phyloP scores from a whole-genome alignment of 2,113 vertebrate genomes.

The Macheiramphus alcinus region DNA sequence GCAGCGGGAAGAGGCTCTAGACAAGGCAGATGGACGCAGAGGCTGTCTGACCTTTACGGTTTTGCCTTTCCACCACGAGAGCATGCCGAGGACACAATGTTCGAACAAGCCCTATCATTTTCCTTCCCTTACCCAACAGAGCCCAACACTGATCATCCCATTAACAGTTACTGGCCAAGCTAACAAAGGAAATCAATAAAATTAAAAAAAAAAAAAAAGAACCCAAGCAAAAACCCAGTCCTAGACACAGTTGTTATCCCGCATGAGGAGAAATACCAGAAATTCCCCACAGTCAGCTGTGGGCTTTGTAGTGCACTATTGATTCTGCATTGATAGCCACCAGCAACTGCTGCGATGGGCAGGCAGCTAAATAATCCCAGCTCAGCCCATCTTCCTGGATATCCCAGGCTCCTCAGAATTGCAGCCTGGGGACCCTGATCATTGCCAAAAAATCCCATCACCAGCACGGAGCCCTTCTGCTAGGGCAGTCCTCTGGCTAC shows the following conservation, averaged over 20 bases:
- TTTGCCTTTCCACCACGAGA: neutral
- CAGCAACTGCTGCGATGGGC: neutral
- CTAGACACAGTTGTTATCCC: neutral
- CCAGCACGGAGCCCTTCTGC: neutral
- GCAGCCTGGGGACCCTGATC: neutral
- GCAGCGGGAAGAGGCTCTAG: neutral
- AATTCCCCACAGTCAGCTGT: neutral
- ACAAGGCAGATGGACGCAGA: neutral
- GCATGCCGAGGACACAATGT: neutral
- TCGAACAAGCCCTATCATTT: neutral
- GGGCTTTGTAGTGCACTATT: neutral
- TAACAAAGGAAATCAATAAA: slow-evolving; percentile 19
- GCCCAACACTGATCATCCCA: neutral
- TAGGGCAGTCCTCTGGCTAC: neutral
- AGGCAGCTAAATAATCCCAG: neutral
- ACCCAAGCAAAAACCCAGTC: neutral
- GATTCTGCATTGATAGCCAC: neutral
- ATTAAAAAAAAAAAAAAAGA: neutral
- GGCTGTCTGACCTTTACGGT: neutral
- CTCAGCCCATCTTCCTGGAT: neutral
- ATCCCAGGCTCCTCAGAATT: neutral
- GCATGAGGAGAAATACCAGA: neutral
- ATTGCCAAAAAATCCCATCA: neutral
- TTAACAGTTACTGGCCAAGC: neutral
- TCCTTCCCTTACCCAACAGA: neutral